Evolutionary conservation across 2,113 vertebrate genomes (phyloP), one percentile per base, ranked within the genome.

Genomic region (Ophiodon elongatus): DNA sequence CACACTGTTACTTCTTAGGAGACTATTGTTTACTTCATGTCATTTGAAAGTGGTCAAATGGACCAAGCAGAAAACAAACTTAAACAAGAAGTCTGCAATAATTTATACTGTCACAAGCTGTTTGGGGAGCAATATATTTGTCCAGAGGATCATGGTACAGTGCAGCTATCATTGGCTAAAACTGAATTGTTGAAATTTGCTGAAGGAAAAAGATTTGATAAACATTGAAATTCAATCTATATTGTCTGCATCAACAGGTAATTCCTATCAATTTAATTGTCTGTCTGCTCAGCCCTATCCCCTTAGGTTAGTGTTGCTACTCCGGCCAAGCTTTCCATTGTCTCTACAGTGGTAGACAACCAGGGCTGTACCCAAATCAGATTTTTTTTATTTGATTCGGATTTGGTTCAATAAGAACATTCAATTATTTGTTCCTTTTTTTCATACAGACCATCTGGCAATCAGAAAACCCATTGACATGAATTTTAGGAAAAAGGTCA

Each of bases 11-110:
- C 71, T 33, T 79, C 79, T 89, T 71, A 65, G 64, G 74, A 87
- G 82, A 69, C 82, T 52, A 29, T 65, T 89, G 86, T 93, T 89
- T 93, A 91, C 79, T 70, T 86, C 69, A 6, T 59, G 79, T 57
- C 60, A 62, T 80, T 75, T 73, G 64, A 60, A 84, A 75, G 71
- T 56, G 74, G 25, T 25, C 60, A 63, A 54, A 78, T 63, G 78
- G 73, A 41, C 9, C 31, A 23, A 50, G 56, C 76, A 37, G 65
- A 76, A 37, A 19, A 50, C 29, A 73, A 52, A 84, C 23, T 71
- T 29, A 43, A 87, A 79, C 6, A 43, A 56, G 7, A 25, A 45
- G 8, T 43, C 64, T 74, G 35, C 19, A 52, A 33, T 27, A 17
- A 25, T 52, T 31, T 60, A 35, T 60, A 19, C 11, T 45, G 73